A percentile compares a stretch with the other conserved stretches of the same genome.
phyloP scores from a whole-genome alignment of 2,113 vertebrate genomes.

The Empidonax alnorum region DNA sequence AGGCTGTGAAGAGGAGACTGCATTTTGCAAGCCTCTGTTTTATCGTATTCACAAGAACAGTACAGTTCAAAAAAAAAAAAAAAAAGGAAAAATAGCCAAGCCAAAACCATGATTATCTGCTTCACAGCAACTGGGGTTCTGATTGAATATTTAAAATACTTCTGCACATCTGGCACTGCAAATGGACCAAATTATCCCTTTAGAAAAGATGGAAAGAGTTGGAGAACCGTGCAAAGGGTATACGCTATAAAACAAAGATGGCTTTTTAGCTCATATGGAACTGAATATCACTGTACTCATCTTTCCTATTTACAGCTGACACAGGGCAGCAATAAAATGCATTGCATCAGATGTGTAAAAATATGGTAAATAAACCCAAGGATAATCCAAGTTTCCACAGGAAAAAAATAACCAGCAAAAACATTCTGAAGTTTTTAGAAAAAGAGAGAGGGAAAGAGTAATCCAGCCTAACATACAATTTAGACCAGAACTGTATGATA shows the following conservation, averaged over 20 bases:
- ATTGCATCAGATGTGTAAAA: conserved; percentile 4
- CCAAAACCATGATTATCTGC: conserved; percentile 30
- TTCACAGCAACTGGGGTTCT: conserved; percentile 47
- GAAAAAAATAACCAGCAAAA: not conserved
- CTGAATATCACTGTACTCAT: not conserved
- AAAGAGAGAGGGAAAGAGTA: not conserved
- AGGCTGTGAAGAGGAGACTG: conserved; percentile 34
- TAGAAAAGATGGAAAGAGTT: conserved; percentile 15
- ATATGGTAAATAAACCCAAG: not conserved
- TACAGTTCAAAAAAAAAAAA: not conserved
- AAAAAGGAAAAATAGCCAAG: not conserved
- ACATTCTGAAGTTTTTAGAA: not conserved
- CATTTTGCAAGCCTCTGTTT: conserved; percentile 30
- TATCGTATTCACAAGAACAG: conserved; percentile 19
- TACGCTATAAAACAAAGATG: not conserved
- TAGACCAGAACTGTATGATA: not conserved
- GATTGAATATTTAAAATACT: conserved; percentile 66
- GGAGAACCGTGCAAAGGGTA: not conserved
- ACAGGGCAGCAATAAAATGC: not conserved
- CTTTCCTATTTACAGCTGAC: conserved; percentile 26
- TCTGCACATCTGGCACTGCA: conserved; percentile 63
- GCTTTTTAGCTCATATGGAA: not conserved
- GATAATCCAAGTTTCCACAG: not conserved
- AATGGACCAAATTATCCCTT: conserved; percentile 49
- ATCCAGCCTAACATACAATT: not conserved